phyloP scores from a whole-genome alignment of 2,113 vertebrate genomes.

The Pontoporia blainvillei region DNA sequence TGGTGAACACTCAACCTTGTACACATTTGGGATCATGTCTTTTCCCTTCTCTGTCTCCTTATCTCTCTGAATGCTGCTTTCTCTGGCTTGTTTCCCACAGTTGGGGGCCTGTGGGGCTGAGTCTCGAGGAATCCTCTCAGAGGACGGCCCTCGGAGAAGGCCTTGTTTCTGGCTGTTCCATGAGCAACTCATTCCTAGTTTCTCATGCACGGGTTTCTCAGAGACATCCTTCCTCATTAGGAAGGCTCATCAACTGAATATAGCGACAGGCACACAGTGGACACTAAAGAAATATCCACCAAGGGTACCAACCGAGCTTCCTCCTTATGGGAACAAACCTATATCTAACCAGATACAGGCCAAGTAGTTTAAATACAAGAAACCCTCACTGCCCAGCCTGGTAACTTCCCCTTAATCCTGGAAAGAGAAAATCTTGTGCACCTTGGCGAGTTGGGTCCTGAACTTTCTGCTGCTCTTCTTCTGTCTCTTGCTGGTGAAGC shows the following conservation, averaged over 20 bases:
- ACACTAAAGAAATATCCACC: slow-evolving; percentile 8
- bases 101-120: slow-evolving; percentile 24
- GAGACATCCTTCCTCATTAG: background rate
- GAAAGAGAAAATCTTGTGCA: slow-evolving; percentile 37
- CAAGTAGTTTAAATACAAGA: slow-evolving; percentile 13
- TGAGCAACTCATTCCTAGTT: background rate
- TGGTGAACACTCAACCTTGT: slow-evolving; percentile 30
- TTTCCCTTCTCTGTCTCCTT: slow-evolving; percentile 14
- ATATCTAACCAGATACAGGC: background rate
- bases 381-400: background rate
- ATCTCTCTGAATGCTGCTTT: slow-evolving; percentile 66
- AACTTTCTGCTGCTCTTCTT: slow-evolving; percentile 67
- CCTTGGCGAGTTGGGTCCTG: background rate
- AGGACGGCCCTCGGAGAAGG: background rate
- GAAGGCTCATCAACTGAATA: slow-evolving; percentile 22
- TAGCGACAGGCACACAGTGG: slow-evolving; percentile 3
- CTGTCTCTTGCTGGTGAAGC: slow-evolving; percentile 49
- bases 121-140: slow-evolving; percentile 24
- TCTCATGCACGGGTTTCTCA: slow-evolving; percentile 21
- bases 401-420: background rate
- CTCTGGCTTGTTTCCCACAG: slow-evolving; percentile 32
- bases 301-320: background rate
- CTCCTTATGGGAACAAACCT: background rate
- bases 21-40: slow-evolving; percentile 27
- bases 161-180: slow-evolving; percentile 4